phyloP scores from a whole-genome alignment of 2,113 vertebrate species.

The Takifugu bimaculatus region DNA sequence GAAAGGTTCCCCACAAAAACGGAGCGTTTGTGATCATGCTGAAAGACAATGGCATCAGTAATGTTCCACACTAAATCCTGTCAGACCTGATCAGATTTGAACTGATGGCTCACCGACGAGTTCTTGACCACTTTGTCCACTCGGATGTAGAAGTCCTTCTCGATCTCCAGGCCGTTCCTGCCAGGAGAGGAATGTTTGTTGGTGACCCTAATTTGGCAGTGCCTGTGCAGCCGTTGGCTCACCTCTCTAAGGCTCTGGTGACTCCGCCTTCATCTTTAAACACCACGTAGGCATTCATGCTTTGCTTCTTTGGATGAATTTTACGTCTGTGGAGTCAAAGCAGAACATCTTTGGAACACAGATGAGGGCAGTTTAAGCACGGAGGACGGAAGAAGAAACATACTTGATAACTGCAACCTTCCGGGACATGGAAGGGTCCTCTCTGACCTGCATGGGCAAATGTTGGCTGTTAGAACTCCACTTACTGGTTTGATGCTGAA shows the following conservation, averaged over 20 bases:
- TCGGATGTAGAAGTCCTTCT: conserved; percentile 82
- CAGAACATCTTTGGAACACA: neutral
- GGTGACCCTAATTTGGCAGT: neutral
- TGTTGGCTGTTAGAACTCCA: neutral
- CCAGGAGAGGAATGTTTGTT: neutral
- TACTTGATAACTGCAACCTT: conserved; percentile 90
- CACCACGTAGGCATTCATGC: conserved; percentile 90
- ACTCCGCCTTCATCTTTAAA: conserved; percentile 81
- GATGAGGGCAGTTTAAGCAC: neutral
- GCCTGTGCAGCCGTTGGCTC: neutral
- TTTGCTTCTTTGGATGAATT: conserved; percentile 82
- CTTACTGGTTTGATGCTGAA: neutral
- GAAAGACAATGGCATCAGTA: conserved; percentile 19
- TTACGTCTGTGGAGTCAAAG: conserved; percentile 72
- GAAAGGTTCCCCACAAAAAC: conserved; percentile 91
- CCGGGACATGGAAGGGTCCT: conserved; percentile 81
- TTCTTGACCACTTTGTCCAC: conserved; percentile 81
- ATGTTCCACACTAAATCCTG: too few relatives aligned
- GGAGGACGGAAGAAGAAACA: conserved; percentile 38
- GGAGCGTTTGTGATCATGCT: conserved; percentile 89
- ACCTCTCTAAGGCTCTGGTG: conserved; percentile 80
- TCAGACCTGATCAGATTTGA: neutral
- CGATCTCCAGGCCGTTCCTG: conserved; percentile 88
- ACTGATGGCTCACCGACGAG: conserved; percentile 6
- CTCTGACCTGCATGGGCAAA: conserved; percentile 79